Percentiles rank a stretch among this genome's conserved stretches.
Conservation (phyloP, 2,797 vertebrate genomes). For the Synaphobranchus kaupii region DNA sequence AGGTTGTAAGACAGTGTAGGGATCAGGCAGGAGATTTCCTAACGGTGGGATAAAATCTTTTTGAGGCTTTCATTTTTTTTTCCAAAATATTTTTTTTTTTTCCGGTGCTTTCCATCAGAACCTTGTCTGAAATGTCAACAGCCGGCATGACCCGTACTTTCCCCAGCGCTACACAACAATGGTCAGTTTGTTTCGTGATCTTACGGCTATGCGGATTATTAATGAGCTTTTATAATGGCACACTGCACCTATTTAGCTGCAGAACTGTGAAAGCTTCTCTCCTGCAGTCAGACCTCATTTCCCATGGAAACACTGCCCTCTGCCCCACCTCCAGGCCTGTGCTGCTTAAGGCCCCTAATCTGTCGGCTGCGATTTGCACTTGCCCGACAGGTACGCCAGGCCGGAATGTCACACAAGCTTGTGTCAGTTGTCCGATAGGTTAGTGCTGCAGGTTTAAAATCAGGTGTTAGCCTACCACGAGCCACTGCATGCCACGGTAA, state of each 20-base stretch:
- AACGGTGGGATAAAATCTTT: conserved; percentile 59
- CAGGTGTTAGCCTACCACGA: conserved; percentile 52
- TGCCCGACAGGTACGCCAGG: conserved; percentile 71
- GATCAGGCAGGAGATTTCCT: conserved; percentile 63
- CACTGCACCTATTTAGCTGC: conserved; percentile 79
- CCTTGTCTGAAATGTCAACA: conserved; percentile 72
- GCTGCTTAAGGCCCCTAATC: conserved; percentile 63
- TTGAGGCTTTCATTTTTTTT: conserved; percentile 60
- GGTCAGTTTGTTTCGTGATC: conserved; percentile 77
- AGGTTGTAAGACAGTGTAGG: conserved; percentile 52
- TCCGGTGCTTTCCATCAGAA: conserved; percentile 71
- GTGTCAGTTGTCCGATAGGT: conserved; percentile 58
- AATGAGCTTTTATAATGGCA: conserved; percentile 77
- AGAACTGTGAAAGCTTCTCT: conserved; percentile 69
- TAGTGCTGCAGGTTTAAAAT: conserved; percentile 32
- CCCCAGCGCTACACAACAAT: conserved; percentile 69
- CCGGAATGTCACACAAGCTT: conserved; percentile 66
- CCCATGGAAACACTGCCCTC: conserved; percentile 76
- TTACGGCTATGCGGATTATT: conserved; percentile 69
- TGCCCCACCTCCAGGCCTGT: conserved; percentile 58
- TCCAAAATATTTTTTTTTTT: neutral
- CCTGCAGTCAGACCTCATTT: conserved; percentile 85
- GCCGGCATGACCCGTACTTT: conserved; percentile 64
- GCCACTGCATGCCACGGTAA: conserved; percentile 42
- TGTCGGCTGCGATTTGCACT: conserved; percentile 77